Evolutionary conservation across 1,140 invertebrate genomes (phyloP).

Genomic region (Goniozus legneri): DNA sequence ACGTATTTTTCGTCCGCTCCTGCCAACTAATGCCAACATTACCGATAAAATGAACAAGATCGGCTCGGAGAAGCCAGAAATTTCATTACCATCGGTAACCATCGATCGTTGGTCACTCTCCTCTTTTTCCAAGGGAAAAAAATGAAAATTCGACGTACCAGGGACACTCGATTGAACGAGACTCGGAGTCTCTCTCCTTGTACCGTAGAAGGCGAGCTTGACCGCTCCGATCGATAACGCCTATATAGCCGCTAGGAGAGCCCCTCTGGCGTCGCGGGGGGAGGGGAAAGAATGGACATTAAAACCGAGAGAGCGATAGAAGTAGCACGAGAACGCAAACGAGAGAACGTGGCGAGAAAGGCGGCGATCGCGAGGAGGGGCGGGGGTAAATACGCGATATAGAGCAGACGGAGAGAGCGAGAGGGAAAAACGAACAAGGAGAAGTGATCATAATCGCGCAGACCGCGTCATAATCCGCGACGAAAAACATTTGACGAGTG

Average conservation of each 20-base stretch:
- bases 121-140: too few species aligned
- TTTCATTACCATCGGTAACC: too few species aligned
- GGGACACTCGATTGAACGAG: too few species aligned
- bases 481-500: conserved; percentile 53
- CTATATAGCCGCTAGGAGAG: too few species aligned
- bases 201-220: conserved; percentile 9
- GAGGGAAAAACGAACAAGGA: conserved; percentile 15
- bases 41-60: too few species aligned
- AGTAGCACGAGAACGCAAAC: conserved; percentile 10
- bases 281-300: conserved; percentile 11
- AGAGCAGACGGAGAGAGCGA: not conserved
- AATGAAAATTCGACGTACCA: too few species aligned
- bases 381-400: conserved; percentile 9
- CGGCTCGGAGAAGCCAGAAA: too few species aligned
- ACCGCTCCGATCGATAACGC: not conserved
- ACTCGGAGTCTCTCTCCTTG: conserved; percentile 10
- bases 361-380: conserved; percentile 12
- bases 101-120: too few species aligned
- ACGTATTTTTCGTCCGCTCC: too few species aligned
- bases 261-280: too few species aligned
- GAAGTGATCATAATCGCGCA: conserved; percentile 53
- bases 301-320: conserved; percentile 12
- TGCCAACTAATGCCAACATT: too few species aligned
- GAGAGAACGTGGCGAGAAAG: conserved; percentile 14
- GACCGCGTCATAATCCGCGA: conserved; percentile 55